phyloP scores from a whole-genome alignment of 2,888 invertebrate species.

The Pterostichus niger region DNA sequence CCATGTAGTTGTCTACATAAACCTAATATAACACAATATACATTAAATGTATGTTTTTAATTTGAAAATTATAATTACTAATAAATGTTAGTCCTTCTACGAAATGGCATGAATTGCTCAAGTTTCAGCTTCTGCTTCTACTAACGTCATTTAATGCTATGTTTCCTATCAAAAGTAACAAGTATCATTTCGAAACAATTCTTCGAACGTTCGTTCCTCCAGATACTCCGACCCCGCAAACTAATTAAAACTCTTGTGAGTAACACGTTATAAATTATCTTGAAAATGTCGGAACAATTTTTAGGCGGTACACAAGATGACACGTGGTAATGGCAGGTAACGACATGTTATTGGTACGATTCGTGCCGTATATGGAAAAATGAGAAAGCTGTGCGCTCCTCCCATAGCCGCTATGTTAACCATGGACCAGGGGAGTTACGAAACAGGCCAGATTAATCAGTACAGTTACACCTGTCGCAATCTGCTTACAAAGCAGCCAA shows the following conservation, averaged over 20 bases:
- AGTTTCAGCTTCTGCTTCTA: too few species aligned
- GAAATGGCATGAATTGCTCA: too few species aligned
- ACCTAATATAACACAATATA: too few species aligned
- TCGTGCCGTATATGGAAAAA: constrained; percentile 55
- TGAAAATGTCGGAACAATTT: neutral
- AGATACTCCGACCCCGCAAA: neutral
- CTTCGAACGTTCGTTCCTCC: neutral
- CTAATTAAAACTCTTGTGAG: neutral
- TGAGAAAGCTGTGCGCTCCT: constrained; percentile 58
- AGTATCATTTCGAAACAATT: neutral
- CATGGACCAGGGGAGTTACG: constrained; percentile 43
- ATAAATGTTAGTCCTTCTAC: too few species aligned
- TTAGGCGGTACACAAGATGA: neutral
- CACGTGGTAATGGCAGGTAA: constrained; percentile 43
- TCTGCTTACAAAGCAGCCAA: neutral
- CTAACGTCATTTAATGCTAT: too few species aligned
- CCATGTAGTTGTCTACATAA: too few species aligned
- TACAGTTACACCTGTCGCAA: constrained; percentile 15
- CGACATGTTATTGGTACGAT: constrained; percentile 50
- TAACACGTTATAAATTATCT: constrained; percentile 10
- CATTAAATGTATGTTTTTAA: too few species aligned
- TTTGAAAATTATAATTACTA: too few species aligned
- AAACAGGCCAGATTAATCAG: constrained; percentile 44
- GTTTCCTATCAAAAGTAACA: too few species aligned
- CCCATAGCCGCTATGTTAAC: constrained; percentile 44